Percentiles rank a stretch among this genome's conserved stretches.
These are phyloP conservation scores for Passerculus sandwichensis DNA, from an alignment of 2,797 vertebrate genomes.

Conservation along the genomic window DNA sequence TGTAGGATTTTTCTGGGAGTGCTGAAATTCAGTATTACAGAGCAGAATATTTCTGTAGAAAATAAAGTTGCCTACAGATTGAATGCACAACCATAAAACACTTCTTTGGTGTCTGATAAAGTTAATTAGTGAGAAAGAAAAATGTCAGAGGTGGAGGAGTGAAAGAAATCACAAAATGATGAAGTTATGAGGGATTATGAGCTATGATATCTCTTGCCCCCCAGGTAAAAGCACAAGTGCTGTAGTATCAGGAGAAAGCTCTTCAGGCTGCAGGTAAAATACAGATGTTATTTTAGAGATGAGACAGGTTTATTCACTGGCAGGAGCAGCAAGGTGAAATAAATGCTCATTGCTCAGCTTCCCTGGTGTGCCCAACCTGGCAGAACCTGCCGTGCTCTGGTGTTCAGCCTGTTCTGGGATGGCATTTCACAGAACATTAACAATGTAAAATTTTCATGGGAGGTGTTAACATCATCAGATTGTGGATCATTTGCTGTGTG, in stretches of 20 bases:
- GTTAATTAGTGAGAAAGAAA: background rate
- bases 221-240: background rate
- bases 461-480: background rate
- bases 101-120: background rate
- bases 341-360: conserved; percentile 9
- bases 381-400: background rate
- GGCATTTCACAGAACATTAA: conserved; percentile 3
- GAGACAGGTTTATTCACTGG: background rate
- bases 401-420: background rate
- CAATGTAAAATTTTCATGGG: background rate
- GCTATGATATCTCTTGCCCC: background rate
- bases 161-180: background rate
- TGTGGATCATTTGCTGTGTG: background rate
- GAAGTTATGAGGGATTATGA: background rate
- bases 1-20: background rate
- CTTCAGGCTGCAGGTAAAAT: background rate
- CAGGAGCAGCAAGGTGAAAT: conserved; percentile 11
- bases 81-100: background rate
- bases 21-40: background rate
- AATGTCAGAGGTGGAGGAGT: background rate
- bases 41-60: background rate
- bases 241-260: background rate
- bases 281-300: background rate
- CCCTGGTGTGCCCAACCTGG: conserved; percentile 2
- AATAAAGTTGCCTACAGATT: background rate